These are phyloP conservation scores for Distichodus sexfasciatus DNA, from an alignment of 2,797 vertebrate species.

Conservation along the genomic window DNA sequence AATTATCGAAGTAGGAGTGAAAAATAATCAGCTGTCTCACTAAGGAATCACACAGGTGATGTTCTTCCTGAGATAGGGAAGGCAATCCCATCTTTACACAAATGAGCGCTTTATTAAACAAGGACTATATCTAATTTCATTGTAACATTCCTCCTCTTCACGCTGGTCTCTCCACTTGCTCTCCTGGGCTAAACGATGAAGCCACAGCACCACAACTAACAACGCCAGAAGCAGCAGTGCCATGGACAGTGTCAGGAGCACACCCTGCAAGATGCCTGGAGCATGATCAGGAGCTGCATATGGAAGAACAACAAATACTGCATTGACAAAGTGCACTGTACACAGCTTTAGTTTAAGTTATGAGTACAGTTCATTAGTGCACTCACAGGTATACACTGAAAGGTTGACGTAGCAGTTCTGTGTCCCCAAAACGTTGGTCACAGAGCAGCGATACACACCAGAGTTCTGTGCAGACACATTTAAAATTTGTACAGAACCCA, in stretches of 20 bases:
- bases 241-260: conserved; percentile 76
- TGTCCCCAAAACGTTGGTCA: conserved; percentile 71
- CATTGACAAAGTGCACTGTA: no score
- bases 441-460: conserved; percentile 79
- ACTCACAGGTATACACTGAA: conserved; percentile 70
- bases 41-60: not conserved
- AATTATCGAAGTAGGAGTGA: no score
- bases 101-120: conserved; percentile 74
- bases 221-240: conserved; percentile 70
- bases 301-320: no score
- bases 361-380: no score
- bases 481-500: conserved; percentile 64
- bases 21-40: no score
- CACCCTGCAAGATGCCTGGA: conserved; percentile 70
- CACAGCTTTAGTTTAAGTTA: no score
- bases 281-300: conserved; percentile 58
- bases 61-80: not conserved
- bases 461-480: conserved; percentile 75
- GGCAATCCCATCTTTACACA: conserved; percentile 59
- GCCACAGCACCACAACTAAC: conserved; percentile 72
- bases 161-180: conserved; percentile 54
- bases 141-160: conserved; percentile 65
- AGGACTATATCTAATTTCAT: conserved; percentile 69
- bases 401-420: conserved; percentile 76
- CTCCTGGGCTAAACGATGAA: conserved; percentile 70